These are phyloP conservation scores for Pseudopodoces humilis DNA, from an alignment of 2,113 vertebrate genomes.

Conservation along the genomic window DNA sequence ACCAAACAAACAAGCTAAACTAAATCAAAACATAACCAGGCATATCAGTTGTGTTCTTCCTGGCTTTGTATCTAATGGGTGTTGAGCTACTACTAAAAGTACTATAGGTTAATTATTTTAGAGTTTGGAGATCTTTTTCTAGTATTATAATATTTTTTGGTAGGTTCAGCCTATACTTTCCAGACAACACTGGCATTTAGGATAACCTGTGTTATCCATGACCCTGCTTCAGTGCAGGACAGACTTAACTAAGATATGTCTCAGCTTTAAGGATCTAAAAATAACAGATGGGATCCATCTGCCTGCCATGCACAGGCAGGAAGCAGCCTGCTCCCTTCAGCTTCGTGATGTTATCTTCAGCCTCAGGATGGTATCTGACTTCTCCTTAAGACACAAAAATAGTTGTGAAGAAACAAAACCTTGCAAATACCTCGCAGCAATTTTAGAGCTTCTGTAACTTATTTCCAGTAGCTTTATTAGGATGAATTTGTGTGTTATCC, in stretches of 20 bases:
- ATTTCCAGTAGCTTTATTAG: neutral
- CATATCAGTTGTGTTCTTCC: neutral
- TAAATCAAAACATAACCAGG: neutral
- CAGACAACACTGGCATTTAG: neutral
- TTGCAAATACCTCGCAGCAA: neutral
- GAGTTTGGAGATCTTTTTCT: neutral
- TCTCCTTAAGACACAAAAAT: neutral
- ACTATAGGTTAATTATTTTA: neutral
- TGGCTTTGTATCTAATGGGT: neutral
- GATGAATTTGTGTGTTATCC: neutral
- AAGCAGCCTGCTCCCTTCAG: neutral
- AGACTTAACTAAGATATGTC: neutral
- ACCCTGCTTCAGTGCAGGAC: neutral
- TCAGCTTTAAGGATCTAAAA: neutral
- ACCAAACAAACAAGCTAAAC: neutral
- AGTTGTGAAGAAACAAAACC: neutral
- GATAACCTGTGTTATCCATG: neutral
- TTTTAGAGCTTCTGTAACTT: neutral
- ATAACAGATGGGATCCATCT: neutral
- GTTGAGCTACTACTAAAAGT: neutral
- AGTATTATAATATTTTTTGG: neutral
- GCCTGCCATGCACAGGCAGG: neutral
- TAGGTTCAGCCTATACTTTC: neutral
- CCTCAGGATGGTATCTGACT: neutral
- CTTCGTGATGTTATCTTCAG: neutral